Percentiles rank a stretch among this genome's conserved stretches.
phyloP scores from a whole-genome alignment of 2,888 invertebrate species.

The Xylota segnis region DNA sequence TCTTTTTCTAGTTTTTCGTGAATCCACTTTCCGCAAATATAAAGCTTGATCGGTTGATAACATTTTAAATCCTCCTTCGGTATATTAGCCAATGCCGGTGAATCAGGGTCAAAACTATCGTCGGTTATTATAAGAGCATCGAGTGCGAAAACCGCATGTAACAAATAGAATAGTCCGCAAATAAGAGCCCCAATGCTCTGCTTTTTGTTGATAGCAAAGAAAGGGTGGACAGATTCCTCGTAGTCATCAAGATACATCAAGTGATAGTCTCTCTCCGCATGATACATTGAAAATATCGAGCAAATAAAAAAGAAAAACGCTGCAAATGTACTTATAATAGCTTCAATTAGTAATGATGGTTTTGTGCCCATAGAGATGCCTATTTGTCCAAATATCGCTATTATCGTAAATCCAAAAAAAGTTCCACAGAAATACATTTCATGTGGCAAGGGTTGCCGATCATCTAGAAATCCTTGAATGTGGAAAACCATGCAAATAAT shows the following conservation, averaged over 20 bases:
- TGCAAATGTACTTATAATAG: slow-evolving; percentile 72
- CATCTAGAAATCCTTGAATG: slow-evolving; percentile 78
- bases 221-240: slow-evolving; percentile 78
- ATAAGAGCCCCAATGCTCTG: slow-evolving; percentile 79
- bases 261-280: slow-evolving; percentile 79
- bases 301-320: slow-evolving; percentile 76
- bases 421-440: slow-evolving; percentile 80
- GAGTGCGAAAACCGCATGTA: slow-evolving; percentile 79
- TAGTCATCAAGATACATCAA: slow-evolving; percentile 78
- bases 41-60: slow-evolving; percentile 72
- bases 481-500: slow-evolving; percentile 78
- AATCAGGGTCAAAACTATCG: slow-evolving; percentile 23
- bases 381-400: slow-evolving; percentile 79
- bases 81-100: slow-evolving; percentile 18
- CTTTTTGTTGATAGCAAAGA: slow-evolving; percentile 79
- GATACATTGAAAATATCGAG: slow-evolving; percentile 79
- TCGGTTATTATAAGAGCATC: slow-evolving; percentile 75
- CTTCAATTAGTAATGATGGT: slow-evolving; percentile 77
- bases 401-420: slow-evolving; percentile 79
- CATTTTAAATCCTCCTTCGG: slow-evolving; percentile 28
- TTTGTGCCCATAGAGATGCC: slow-evolving; percentile 73
- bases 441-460: slow-evolving; percentile 78
- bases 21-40: slow-evolving; percentile 73
- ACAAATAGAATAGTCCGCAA: slow-evolving; percentile 78
- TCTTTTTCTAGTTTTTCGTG: slow-evolving; percentile 71